Conservation (phyloP, 2,113 vertebrate species). For the Oncorhynchus tshawytscha region DNA sequence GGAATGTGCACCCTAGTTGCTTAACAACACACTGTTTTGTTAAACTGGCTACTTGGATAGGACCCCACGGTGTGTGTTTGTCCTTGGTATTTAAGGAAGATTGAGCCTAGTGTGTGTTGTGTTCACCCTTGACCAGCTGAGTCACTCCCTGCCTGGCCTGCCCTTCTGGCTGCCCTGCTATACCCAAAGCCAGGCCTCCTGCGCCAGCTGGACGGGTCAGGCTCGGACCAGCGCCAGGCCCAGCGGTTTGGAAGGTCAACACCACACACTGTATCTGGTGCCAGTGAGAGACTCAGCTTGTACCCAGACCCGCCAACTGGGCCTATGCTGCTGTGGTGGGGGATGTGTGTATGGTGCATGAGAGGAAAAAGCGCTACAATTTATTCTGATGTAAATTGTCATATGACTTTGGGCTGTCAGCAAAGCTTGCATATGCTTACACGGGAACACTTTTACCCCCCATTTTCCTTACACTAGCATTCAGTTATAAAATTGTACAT, state of each 20-base stretch:
- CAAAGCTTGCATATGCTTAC: too few relatives aligned
- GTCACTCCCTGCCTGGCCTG: constrained; percentile 35
- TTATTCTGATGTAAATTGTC: not conserved
- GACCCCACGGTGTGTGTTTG: constrained; percentile 3
- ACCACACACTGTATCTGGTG: constrained; percentile 64
- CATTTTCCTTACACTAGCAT: too few relatives aligned
- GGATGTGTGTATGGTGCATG: constrained; percentile 13
- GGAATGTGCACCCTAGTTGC: too few relatives aligned
- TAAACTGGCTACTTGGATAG: constrained; percentile 21
- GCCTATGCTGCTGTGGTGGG: not conserved
- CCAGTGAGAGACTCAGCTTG: constrained; percentile 67
- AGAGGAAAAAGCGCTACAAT: not conserved
- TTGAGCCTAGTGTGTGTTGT: constrained; percentile 11
- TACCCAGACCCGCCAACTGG: constrained; percentile 34
- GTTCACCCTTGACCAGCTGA: constrained; percentile 64
- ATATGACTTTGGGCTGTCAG: too few relatives aligned
- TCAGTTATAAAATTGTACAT: not conserved
- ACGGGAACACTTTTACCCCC: too few relatives aligned
- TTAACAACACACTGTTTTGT: constrained; percentile 11
- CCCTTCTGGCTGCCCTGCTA: not conserved
- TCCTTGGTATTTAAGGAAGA: not conserved
- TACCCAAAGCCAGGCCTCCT: constrained; percentile 8
- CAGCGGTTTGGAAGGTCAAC: constrained; percentile 50
- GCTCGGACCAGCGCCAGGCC: constrained; percentile 53
- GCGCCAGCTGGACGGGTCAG: constrained; percentile 51